Evolutionary conservation across 2,797 vertebrate genomes (phyloP).

Genomic region (Synaphobranchus kaupii): DNA sequence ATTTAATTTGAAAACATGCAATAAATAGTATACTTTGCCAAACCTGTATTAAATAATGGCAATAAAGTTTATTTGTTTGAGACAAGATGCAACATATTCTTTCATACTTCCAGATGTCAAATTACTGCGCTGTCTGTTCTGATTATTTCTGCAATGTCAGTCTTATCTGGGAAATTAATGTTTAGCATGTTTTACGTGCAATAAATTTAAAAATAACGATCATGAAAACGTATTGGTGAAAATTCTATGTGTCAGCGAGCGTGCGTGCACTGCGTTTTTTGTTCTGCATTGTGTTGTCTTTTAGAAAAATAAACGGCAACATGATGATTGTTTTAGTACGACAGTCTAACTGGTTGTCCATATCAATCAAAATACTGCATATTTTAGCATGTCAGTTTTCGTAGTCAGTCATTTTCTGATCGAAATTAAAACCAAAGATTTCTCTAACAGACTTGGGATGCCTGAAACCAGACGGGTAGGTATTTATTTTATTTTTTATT

Average conservation of each 20-base stretch:
- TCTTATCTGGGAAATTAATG: background rate
- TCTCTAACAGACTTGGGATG: no score
- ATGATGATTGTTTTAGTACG: background rate
- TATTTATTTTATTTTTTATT: no score
- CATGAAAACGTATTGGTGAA: background rate
- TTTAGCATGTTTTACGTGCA: background rate
- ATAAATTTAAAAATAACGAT: background rate
- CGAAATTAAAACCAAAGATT: background rate
- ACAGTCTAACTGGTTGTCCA: no score
- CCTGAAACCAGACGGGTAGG: no score
- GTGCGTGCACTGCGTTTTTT: background rate
- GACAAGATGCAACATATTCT: background rate
- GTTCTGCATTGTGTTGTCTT: background rate
- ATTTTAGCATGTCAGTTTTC: no score
- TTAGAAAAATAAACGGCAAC: background rate
- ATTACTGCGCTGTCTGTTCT: no score
- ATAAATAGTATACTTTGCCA: background rate
- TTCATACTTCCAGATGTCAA: background rate
- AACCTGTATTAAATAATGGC: background rate
- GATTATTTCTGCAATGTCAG: background rate
- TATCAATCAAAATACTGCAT: no score
- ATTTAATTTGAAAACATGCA: background rate
- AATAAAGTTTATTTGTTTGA: background rate
- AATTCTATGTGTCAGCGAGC: background rate
- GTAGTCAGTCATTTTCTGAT: background rate